Base-by-base conservation (phyloP, 2,888 invertebrate genomes). In the Cephus spinipes region DNA sequence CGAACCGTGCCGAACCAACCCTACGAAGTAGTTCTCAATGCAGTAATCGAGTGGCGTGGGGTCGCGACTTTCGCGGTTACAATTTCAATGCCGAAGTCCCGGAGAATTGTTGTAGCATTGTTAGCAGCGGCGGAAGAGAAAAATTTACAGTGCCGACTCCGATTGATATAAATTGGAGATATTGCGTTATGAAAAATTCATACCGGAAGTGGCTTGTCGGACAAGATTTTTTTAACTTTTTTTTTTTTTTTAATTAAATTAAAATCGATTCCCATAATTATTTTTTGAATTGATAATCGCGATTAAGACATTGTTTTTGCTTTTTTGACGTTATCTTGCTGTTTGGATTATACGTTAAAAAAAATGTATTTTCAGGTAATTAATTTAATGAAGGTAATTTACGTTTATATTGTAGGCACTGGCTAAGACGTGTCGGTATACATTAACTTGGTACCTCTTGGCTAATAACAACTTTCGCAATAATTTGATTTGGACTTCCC, bases 401-500 rank as follows among this genome's bases (percentile, higher is more conserved):
- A 78, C 76, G 71, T 69, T 15, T 68, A 32, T 76, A 68, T 76
- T 15, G 55, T 34, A 34, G 73, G 15, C 77, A 76, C 71, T 71
- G 71, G 71, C 32, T 15, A 31, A 32, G 71, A 71, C 71, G 71
- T 23, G 69, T 30, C 23, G 34, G 36, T 33, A n/a, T 76, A 33
- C 69, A 30, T 76, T 69, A 76, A 32, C 68, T 34, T 31, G 76
- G 68, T n/a, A 31, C 35, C 23, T 79, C 73, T 75, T 76, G 77
- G 74, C 35, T 80, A 78, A 82, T 82, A 82, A 81, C 79, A 77
- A 79, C 81, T 82, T 80, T 79, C 76, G 78, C 77, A 79, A 81
- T 82, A 80, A 82, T 81, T 80, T 81, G 77, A 81, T 81, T 79
- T 79, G 82, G 77, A 77, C 69, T 78, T 80, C 76, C 76, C 78